Percentiles rank a stretch among this genome's conserved stretches.
Evolutionary conservation across 2,888 invertebrate species (phyloP).

Genomic region (Tipula lateralis): DNA sequence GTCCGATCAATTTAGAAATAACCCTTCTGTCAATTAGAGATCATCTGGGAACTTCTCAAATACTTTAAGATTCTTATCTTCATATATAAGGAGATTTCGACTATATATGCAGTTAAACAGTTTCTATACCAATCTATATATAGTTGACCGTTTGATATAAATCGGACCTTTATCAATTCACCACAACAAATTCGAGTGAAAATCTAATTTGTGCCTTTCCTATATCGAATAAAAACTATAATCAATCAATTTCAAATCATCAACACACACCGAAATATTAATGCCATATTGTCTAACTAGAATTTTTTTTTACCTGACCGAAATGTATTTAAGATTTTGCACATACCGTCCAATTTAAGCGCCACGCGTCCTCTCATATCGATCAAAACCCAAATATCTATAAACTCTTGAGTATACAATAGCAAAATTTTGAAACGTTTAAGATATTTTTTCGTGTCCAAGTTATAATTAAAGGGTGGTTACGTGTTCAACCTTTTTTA

Average conservation of each 20-base stretch:
- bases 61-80: neutral
- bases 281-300: conserved; percentile 2
- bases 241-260: conserved; percentile 11
- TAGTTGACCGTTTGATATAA: neutral
- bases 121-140: neutral
- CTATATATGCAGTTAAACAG: neutral
- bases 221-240: neutral
- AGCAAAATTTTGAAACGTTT: neutral
- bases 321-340: neutral
- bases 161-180: neutral
- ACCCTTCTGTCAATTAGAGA: too few relatives aligned
- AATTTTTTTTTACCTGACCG: neutral
- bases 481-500: neutral
- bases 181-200: neutral
- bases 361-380: neutral
- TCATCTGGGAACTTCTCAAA: too few relatives aligned
- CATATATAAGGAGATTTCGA: neutral
- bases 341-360: neutral
- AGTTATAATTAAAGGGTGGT: conserved; percentile 3
- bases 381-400: neutral
- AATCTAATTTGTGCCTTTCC: neutral
- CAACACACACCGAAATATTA: neutral
- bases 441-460: neutral
- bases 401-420: neutral
- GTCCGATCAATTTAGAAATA: too few relatives aligned